phyloP scores from a whole-genome alignment of 2,113 vertebrate species.

The Corvus cornix region DNA sequence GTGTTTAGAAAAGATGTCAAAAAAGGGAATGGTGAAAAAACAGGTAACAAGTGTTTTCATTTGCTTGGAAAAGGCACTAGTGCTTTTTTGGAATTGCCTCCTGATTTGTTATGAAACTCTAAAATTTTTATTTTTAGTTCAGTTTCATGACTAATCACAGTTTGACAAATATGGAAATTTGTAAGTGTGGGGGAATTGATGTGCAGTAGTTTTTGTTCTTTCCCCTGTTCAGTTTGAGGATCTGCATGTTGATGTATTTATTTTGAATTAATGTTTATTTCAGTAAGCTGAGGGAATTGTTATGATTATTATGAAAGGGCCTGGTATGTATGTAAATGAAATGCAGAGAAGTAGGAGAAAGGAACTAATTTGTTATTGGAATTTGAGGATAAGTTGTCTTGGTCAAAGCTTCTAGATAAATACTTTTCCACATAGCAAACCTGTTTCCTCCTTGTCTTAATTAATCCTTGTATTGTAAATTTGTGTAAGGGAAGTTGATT shows the following conservation, averaged over 20 bases:
- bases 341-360: neutral
- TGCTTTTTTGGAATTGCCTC: neutral
- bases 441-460: neutral
- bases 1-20: neutral
- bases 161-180: slow-evolving; percentile 13
- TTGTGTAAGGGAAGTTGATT: neutral
- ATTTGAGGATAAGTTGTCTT: neutral
- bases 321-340: slow-evolving; percentile 8
- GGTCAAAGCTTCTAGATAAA: slow-evolving; percentile 21
- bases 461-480: neutral
- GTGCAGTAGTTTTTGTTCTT: neutral
- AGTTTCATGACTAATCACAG: neutral
- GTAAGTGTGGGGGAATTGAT: neutral
- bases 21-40: neutral
- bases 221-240: neutral
- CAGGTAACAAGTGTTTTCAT: neutral
- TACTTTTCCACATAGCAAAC: slow-evolving; percentile 2
- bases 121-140: neutral
- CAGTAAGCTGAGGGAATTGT: slow-evolving; percentile 23
- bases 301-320: neutral
- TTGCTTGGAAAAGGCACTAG: neutral
- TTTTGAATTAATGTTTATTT: slow-evolving; percentile 38
- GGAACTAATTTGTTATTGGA: neutral
- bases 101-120: neutral
- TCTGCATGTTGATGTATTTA: slow-evolving; percentile 6